phyloP scores from a whole-genome alignment of 2,113 vertebrate genomes.

The Mormyrus lacerda region DNA sequence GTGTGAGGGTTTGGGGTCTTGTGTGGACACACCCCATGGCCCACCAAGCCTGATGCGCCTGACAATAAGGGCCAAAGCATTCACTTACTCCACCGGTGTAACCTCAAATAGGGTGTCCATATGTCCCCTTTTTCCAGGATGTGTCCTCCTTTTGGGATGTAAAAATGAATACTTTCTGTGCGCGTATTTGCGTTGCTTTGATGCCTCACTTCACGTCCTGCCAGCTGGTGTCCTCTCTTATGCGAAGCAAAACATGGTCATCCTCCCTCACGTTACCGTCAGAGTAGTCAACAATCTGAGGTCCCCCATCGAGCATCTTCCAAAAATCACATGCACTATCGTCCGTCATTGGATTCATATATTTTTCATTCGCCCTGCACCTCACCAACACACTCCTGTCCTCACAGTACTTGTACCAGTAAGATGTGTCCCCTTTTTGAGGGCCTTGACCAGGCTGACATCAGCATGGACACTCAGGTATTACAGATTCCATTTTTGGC shows the following conservation, averaged over 20 bases:
- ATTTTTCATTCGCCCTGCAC: neutral
- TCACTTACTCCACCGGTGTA: conserved; percentile 20
- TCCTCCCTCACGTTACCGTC: neutral
- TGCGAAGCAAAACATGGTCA: neutral
- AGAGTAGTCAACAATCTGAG: neutral
- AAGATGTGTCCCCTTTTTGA: neutral
- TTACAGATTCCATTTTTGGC: neutral
- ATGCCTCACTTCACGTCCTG: neutral
- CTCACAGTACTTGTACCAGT: neutral
- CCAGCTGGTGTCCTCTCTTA: neutral
- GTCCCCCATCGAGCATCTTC: neutral
- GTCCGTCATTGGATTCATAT: neutral
- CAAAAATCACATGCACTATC: neutral
- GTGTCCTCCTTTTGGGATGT: neutral
- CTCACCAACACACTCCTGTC: neutral
- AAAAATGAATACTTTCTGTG: neutral
- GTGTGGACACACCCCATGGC: conserved; percentile 18
- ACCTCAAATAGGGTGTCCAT: neutral
- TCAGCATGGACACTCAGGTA: neutral
- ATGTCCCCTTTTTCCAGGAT: neutral
- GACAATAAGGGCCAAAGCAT: conserved; percentile 21
- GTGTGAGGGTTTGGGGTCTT: conserved; percentile 21
- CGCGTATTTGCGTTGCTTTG: neutral
- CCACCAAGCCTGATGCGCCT: conserved; percentile 23
- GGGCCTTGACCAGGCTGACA: neutral